phyloP scores from a whole-genome alignment of 2,797 vertebrate genomes.

The Anomalospiza imberbis region DNA sequence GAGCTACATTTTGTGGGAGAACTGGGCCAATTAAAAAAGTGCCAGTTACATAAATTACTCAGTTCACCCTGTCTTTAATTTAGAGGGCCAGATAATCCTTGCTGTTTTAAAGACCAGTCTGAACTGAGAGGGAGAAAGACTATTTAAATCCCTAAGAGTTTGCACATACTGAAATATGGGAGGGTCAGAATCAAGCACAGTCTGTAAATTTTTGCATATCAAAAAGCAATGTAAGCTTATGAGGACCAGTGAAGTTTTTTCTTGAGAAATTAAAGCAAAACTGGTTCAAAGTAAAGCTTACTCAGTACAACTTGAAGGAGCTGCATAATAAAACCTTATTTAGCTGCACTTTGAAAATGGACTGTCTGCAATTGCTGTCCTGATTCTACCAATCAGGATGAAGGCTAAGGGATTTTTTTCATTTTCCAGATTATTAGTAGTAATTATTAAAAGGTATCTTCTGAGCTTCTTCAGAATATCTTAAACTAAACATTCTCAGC shows the following conservation, averaged over 20 bases:
- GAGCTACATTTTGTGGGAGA: constrained; percentile 67
- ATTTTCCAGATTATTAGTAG: constrained; percentile 6
- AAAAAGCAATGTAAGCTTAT: constrained; percentile 48
- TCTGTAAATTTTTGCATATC: constrained; percentile 67
- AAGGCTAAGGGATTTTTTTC: constrained; percentile 24
- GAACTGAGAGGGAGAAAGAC: constrained; percentile 49
- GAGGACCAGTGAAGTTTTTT: constrained; percentile 31
- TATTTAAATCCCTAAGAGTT: constrained; percentile 51
- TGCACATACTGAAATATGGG: constrained; percentile 60
- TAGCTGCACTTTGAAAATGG: constrained; percentile 48
- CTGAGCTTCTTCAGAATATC: constrained; percentile 53
- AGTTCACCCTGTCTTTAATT: constrained; percentile 59
- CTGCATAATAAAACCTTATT: constrained; percentile 28
- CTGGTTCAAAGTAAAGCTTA: constrained; percentile 29
- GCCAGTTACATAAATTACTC: constrained; percentile 52
- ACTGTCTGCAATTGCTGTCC: constrained; percentile 40
- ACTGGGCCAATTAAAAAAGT: constrained; percentile 47
- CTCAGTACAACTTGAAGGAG: constrained; percentile 46
- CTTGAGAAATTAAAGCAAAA: constrained; percentile 44
- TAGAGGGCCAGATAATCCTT: constrained; percentile 60
- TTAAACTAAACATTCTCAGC: constrained; percentile 39
- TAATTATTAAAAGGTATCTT: constrained; percentile 20
- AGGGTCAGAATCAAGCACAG: constrained; percentile 68
- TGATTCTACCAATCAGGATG: constrained; percentile 32
- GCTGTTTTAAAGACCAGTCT: constrained; percentile 55